Percentiles rank a stretch among this genome's conserved stretches.
Evolutionary conservation across 2,113 vertebrate species (phyloP).

Genomic region (Triplophysa rosa): DNA sequence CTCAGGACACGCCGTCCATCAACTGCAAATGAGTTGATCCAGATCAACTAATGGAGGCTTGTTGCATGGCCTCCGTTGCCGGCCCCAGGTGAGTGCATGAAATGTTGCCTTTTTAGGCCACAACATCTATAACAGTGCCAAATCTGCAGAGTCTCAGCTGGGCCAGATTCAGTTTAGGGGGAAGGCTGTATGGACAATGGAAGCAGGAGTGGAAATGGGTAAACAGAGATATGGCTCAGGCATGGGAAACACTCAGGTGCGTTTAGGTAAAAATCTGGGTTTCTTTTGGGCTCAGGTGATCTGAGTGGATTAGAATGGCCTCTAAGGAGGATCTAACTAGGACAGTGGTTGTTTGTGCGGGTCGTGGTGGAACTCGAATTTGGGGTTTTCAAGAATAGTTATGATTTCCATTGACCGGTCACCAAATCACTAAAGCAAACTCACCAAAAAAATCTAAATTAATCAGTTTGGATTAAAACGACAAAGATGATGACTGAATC

Average conservation of each 20-base stretch:
- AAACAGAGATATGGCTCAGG: conserved; percentile 10
- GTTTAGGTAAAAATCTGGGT: conserved; percentile 2
- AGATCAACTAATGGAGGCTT: conserved; percentile 37
- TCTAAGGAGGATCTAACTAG: conserved; percentile 26
- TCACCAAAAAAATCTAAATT: neutral
- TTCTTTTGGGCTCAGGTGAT: conserved; percentile 28
- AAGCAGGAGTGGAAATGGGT: neutral
- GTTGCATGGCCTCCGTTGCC: conserved; percentile 29
- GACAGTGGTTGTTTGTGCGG: conserved; percentile 6
- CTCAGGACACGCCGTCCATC: conserved; percentile 28
- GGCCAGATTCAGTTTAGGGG: conserved; percentile 8
- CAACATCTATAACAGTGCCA: conserved; percentile 36
- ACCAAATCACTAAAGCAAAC: neutral
- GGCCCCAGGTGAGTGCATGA: conserved; percentile 41
- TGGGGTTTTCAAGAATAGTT: neutral
- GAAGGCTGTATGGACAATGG: conserved; percentile 40
- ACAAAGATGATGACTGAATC: too few species aligned
- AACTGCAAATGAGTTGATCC: conserved; percentile 36
- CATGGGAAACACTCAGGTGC: conserved; percentile 39
- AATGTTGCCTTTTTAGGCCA: conserved; percentile 20
- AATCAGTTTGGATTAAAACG: neutral
- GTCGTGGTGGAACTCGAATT: neutral
- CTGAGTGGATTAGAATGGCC: conserved; percentile 10
- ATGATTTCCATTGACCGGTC: neutral
- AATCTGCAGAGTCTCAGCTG: conserved; percentile 32